Evolutionary conservation across 2,113 vertebrate species (phyloP), one percentile per base, ranked within the genome.

Genomic region (Hydropotes inermis): DNA sequence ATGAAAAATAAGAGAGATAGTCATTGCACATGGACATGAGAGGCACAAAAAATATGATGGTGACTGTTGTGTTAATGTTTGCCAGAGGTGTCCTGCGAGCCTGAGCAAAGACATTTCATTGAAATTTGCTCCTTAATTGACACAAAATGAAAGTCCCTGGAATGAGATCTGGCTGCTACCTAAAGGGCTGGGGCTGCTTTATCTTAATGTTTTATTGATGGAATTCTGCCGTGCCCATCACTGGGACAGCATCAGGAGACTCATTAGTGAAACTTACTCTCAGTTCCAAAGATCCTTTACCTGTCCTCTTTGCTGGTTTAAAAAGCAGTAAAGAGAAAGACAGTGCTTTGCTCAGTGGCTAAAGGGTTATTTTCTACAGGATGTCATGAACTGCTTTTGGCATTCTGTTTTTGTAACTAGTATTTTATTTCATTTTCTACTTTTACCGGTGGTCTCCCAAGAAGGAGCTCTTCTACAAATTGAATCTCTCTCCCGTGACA

Each of bases 141-240:
- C 96, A 98, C 91, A 95, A 98, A 98, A 97, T 55, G 78, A 95
- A 87, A 88, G 78, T 97, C 94, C 61, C 95, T 58, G 70, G 83
- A 95, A 97, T 97, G 83, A 96, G 96, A 94, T 54, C 95, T 94
- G 93, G 91, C 91, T 93, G 86, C 90, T 95, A 97, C 93, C 95
- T 97, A 86, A 58, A 91, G 45, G 86, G 93, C 97, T 12, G 4
- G 86, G 94, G 79, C 64, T 95, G 60, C 58, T 96, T 96, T 85
- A 45, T 89, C 95, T 86, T 96, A 94, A 97, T 97, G 94, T 97
- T 98, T 98, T 98, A 97, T 98, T 96, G 98, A 98, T 98, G 93
- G 78, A 70, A 91, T 89, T 95, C 36, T 90, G 91, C 83, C 4
- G 0, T 95, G 70, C 74, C 94, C 92, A 94, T 97, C 91, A 58